A percentile compares a stretch with the other conserved stretches of the same genome.
These are phyloP conservation scores for Mustela nigripes DNA, from an alignment of 2,113 vertebrate species.

Conservation along the genomic window DNA sequence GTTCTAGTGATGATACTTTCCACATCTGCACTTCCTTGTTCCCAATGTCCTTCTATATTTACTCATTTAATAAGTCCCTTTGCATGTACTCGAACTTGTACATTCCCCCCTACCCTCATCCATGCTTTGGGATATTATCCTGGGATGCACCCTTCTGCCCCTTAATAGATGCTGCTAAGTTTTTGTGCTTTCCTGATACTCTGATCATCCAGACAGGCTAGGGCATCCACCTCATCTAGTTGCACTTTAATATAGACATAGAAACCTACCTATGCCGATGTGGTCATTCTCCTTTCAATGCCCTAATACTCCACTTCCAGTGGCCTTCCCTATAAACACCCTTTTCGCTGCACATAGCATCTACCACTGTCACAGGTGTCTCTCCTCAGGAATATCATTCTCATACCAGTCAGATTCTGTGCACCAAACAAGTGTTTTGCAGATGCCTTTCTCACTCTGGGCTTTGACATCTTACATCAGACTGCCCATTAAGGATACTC, in stretches of 20 bases:
- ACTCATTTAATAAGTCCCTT: background rate
- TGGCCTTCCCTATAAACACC: accelerated
- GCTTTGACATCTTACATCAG: background rate
- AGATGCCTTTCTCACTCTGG: background rate
- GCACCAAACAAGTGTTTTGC: too few species aligned
- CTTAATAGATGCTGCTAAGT: too few species aligned
- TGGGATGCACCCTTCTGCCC: accelerated
- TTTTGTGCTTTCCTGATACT: background rate
- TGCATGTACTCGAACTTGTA: background rate
- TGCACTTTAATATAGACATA: background rate
- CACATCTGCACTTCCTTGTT: background rate
- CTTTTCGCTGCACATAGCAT: background rate
- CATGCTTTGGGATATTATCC: background rate
- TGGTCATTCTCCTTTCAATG: too few species aligned
- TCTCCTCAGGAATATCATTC: background rate
- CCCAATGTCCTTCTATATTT: background rate
- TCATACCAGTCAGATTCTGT: background rate
- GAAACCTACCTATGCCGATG: background rate
- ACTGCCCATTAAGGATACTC: background rate
- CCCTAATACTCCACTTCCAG: accelerated
- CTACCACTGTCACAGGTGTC: background rate
- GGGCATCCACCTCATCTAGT: accelerated
- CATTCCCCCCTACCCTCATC: background rate
- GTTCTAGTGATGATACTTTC: background rate
- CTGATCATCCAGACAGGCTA: accelerated